A percentile compares a stretch with the other conserved stretches of the same genome.
Evolutionary conservation across 1,140 invertebrate genomes (phyloP).

Genomic region (Bombus waltoni): DNA sequence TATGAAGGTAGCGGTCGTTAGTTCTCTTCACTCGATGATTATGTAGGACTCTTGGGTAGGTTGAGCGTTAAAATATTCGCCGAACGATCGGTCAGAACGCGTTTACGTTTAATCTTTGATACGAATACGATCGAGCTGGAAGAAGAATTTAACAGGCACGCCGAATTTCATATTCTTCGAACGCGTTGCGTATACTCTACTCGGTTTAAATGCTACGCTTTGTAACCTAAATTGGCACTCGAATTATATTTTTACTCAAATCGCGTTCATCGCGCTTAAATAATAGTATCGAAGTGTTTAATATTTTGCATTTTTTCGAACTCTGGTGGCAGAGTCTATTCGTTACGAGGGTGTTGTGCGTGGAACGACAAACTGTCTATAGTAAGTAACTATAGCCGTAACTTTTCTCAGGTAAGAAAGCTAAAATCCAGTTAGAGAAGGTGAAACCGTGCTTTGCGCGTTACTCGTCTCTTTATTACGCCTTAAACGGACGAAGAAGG

Average conservation of each 20-base stretch:
- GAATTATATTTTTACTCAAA: no score
- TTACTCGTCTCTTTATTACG: background rate
- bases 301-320: no score
- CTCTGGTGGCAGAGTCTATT: no score
- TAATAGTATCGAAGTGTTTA: no score
- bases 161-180: no score
- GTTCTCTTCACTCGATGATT: background rate
- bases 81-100: background rate
- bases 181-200: no score
- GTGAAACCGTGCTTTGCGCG: background rate
- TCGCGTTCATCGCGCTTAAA: no score
- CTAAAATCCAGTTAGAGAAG: background rate
- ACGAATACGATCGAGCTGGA: background rate
- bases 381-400: no score
- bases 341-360: no score
- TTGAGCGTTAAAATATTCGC: background rate
- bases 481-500: background rate
- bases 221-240: no score
- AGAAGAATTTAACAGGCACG: background rate
- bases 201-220: no score
- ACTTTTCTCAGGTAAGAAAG: background rate
- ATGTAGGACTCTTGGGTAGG: background rate
- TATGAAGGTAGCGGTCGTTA: slow-evolving; percentile 4
- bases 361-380: background rate
- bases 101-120: background rate